Base-by-base conservation (phyloP, 2,888 invertebrate species). In the Bedellia somnulentella region DNA sequence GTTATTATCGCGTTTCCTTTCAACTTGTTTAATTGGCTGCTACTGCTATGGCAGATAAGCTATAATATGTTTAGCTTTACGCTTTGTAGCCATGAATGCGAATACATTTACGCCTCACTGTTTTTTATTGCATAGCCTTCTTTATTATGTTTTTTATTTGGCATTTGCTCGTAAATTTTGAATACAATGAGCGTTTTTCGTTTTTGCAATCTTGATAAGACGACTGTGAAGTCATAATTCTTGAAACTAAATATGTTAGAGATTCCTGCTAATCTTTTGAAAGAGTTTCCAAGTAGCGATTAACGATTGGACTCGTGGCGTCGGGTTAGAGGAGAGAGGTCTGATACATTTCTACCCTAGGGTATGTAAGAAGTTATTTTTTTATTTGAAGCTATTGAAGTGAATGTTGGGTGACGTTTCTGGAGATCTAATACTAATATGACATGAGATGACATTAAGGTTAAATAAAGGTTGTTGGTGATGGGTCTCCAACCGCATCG, bases 1-100 rank as follows among this genome's bases (percentile, higher is more conserved):
- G 61, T 61, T 62, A 67, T 63, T 67, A 62, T 56, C 55, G 50
- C 56, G 46, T 56, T 55, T 57, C 55, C 56, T 61, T 60, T 59
- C 56, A 57, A 58, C 55, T 44, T 48, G 55, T 53, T 63, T 66
- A 64, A 68, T 66, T 66, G 59, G 55, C 52, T n/a, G 59, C 62
- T 57, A 63, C 62, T 50, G 54, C 50, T 57, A 52, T 60, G 61
- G 56, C 49, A 46, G 62, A 62, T 63, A 62, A 63, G 57, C 49
- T 50, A 51, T 55, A 61, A 62, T 62, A 57, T 52, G 59, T 60
- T 59, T 52, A 53, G 47, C 45, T 53, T 52, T 58, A 52, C 52
- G 60, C 52, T 53, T 42, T 41, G 42, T 48, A 53, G 47, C 46
- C 54, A 55, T 51, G 47, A 52, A 51, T 47, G 49, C 47, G 48